Evolutionary conservation across 1,140 invertebrate genomes (phyloP).

Genomic region (Zaprionus taronus): DNA sequence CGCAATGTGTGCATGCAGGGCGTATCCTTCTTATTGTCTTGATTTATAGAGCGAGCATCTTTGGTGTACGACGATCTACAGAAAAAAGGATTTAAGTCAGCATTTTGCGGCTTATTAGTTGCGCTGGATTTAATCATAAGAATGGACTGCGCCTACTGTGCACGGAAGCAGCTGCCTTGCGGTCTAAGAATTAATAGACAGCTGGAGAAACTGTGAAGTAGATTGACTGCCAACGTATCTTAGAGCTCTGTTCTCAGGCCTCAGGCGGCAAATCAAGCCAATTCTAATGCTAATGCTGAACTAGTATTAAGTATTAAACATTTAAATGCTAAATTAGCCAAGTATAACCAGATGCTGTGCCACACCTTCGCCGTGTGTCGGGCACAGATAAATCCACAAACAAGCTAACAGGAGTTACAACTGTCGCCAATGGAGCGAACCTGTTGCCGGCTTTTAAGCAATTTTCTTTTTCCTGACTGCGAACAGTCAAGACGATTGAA

Average conservation of each 20-base stretch:
- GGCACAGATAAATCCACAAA: slow-evolving; percentile 1
- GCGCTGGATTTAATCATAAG: slow-evolving; percentile 74
- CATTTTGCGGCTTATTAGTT: slow-evolving; percentile 76
- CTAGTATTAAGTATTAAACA: slow-evolving; percentile 9
- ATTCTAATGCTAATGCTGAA: slow-evolving; percentile 14
- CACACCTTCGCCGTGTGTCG: slow-evolving; percentile 39
- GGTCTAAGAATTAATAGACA: slow-evolving; percentile 15
- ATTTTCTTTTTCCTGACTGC: slow-evolving; percentile 71
- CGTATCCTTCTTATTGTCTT: slow-evolving; percentile 59
- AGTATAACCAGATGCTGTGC: not conserved
- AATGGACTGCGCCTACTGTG: slow-evolving; percentile 47
- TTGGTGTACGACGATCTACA: slow-evolving; percentile 36
- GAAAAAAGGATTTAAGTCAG: slow-evolving; percentile 74
- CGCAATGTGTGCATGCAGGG: slow-evolving; percentile 54
- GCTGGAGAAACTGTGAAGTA: slow-evolving; percentile 2
- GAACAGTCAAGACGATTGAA: slow-evolving; percentile 59
- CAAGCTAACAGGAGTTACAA: slow-evolving; percentile 37
- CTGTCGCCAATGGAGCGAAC: slow-evolving; percentile 52
- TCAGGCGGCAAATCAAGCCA: slow-evolving; percentile 1
- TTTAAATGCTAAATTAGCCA: slow-evolving; percentile 32
- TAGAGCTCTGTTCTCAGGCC: not conserved
- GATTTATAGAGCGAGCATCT: slow-evolving; percentile 64
- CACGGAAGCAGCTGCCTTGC: slow-evolving; percentile 71
- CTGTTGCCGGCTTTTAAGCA: slow-evolving; percentile 68
- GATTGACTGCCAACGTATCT: not conserved